phyloP scores from a whole-genome alignment of 2,888 invertebrate species.

The Oscheius onirici region DNA sequence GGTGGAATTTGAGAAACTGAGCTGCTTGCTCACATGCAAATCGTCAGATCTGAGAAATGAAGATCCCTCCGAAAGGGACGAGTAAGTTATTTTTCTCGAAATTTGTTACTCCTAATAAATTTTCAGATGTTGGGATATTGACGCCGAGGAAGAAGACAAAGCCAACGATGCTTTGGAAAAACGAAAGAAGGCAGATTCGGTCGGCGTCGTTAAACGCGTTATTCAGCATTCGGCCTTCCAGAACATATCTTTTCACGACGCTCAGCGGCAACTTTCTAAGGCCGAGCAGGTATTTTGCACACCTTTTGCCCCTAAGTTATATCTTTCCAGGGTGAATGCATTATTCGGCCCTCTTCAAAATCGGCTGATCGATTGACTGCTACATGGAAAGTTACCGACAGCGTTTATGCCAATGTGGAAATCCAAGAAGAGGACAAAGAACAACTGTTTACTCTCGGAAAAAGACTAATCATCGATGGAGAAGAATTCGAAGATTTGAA shows the following conservation, averaged over 20 bases:
- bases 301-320: no score
- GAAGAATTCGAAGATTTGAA: conserved; percentile 95
- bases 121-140: conserved; percentile 38
- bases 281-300: conserved; percentile 84
- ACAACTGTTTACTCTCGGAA: conserved; percentile 91
- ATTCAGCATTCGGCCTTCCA: conserved; percentile 97
- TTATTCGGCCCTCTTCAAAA: conserved; percentile 95
- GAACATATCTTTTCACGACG: conserved; percentile 91
- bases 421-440: conserved; percentile 95
- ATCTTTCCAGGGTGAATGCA: conserved; percentile 85
- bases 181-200: conserved; percentile 76
- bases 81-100: background rate
- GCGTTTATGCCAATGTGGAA: conserved; percentile 94
- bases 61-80: conserved; percentile 76
- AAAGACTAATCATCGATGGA: conserved; percentile 72
- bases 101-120: background rate
- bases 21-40: conserved; percentile 86
- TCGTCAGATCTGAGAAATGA: conserved; percentile 90
- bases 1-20: conserved; percentile 91
- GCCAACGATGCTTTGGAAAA: conserved; percentile 85
- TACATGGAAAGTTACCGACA: conserved; percentile 96
- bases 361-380: conserved; percentile 92
- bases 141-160: conserved; percentile 75
- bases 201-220: conserved; percentile 90
- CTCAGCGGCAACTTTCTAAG: conserved; percentile 86